Base-by-base conservation (phyloP, 2,113 vertebrate genomes). In the Patagioenas fasciata region DNA sequence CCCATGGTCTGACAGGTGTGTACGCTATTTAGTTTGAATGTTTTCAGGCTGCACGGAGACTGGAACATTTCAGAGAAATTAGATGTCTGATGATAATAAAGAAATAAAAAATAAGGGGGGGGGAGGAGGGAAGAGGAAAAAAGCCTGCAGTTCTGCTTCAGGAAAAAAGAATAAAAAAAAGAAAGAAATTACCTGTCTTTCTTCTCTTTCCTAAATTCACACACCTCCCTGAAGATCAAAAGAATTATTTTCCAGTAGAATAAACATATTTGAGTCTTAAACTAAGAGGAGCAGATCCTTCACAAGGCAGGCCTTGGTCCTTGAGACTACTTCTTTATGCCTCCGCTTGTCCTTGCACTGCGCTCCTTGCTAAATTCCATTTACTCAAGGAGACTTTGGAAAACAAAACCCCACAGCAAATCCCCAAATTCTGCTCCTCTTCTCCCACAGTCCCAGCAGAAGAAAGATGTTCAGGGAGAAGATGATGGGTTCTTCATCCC, bases 221-320 rank as follows among this genome's bases (percentile, higher is more conserved):
- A 88, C 93, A 96, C 82, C 87, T 97, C 85, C 91, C 57, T 87
- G 78, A 94, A 95, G 95, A 97, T 96, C 95, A 97, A 97, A 97
- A 88, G 78, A 83, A 93, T 85, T 85, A 86, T 56, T 82, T 94
- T 95, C 82, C 82, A 92, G 70, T 80, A 66, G 75, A 94, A 96
- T 90, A 96, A 96, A 92, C 34, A 90, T 72, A 92, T 80, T 84
- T 1, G 4, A 80, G 29, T 84, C 38, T 93, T 80, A 77, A 87
- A 69, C 82, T 48, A 47, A 66, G 31, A 16, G 11, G 64, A 51
- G 64, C 56, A 78, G n/a, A 31, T 9, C 44, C 14, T 48, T 11
- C 1, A 77, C 18, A 54, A 84, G 48, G 57, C 50, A 84, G 77
- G 26, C 19, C 31, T 71, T 18, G 10, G n/a, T 44, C 60, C 67